Evolutionary conservation across 2,797 vertebrate genomes (phyloP), one percentile per base, ranked within the genome.

Genomic region (Typhlichthys subterraneus): DNA sequence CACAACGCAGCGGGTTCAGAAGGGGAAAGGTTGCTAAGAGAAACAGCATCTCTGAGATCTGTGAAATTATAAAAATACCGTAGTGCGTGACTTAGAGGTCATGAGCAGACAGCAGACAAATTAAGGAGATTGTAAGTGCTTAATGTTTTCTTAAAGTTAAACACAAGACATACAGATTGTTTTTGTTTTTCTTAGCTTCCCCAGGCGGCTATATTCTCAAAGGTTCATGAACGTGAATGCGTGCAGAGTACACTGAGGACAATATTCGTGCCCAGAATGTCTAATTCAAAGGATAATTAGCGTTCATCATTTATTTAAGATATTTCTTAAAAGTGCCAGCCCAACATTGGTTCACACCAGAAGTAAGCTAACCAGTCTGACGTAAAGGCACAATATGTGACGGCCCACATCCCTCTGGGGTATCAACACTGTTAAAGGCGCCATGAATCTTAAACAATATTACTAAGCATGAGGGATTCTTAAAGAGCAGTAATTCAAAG

Each of bases 381-480:
- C 69, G 58, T 58, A 53, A 53, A 63, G 49, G 57, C 31, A 53
- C 61, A 77, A 70, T 53, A 60, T 69, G 57, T 48, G 45, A 50
- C 42, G 70, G 66, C 70, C 63, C 49, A 53, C 67, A 57, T 66
- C 67, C 53, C 68, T 75, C 68, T 59, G 61, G n/a, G 47, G 55
- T 83, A 79, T 85, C 83, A 75, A 72, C 72, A 80, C 68, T 67
- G 62, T 77, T 73, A 83, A 86, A 77, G 69, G 63, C 59, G 45
- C 74, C 66, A 76, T 83, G 73, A 76, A 81, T 83, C 79, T 83
- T 74, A 85, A 76, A 75, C 64, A 81, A 80, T 45, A 64, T 71
- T 74, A 80, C 73, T 63, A 67, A 82, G 63, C 71, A 66, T 70
- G 67, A 81, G 73, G 65, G 53, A 64, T 77, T 82, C 33, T 69